Evolutionary conservation across 2,888 invertebrate genomes (phyloP), one percentile per base, ranked within the genome.

Genomic region (Congeria kusceri): DNA sequence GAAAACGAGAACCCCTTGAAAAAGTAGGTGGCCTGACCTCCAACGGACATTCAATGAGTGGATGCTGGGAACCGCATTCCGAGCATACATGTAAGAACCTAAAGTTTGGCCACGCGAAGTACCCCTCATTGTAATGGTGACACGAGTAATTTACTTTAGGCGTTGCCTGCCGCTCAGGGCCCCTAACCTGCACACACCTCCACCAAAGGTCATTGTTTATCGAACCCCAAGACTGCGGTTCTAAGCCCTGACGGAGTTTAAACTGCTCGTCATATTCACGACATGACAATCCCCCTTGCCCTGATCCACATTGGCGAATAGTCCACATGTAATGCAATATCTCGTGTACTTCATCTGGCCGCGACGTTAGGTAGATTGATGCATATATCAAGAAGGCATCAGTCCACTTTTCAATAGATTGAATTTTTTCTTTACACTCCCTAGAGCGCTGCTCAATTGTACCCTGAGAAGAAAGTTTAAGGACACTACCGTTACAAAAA

Each of bases 291-390:
- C 56, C 63, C 47, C 63, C 32, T 63, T 63, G 20, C 39, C 58
- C 5, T 57, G 25, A 18, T 63, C 13, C 62, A 32, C 4, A 32
- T 32, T 32, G 4, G 32, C 32, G 32, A 7, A 32, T 32, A 7
- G 32, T 32, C 32, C 20, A 39, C 70, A 70, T 70, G 23, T 70
- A 63, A 27, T 70, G 70, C 9, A 70, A 39, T 1, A 70, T 32
- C 53, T 70, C 56, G 18, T 56, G 25, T 1, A 44, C 20, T 28
- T 63, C 29, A 9, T 63, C 63, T 0, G 32, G 13, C 11, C 56
- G 56, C 11, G 23, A 53, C 3, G 25, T 23, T 15, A 53, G 28
- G 46, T 70, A 70, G 9, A 70, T 70, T 1, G 63, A 59, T 0
- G 57, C 25, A 27, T 39, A 70, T 5, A 70, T 63, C 15, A 70